Base-by-base conservation (phyloP, 2,888 invertebrate genomes). In the Lathronympha strigana region DNA sequence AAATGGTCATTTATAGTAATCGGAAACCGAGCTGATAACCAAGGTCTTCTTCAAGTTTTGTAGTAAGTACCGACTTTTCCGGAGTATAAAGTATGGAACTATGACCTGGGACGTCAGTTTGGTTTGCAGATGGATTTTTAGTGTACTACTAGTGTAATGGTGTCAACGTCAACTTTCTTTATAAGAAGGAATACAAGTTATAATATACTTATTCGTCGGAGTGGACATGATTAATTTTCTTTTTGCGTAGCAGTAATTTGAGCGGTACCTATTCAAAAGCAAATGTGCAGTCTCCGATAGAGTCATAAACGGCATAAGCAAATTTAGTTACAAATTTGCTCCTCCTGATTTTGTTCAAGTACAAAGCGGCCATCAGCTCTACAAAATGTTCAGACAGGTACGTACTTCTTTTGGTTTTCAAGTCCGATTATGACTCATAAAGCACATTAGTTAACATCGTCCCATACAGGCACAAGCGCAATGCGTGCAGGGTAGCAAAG, bases 401-500 rank as follows among this genome's bases (percentile, higher is more conserved):
- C 5, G 31, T 3, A 11, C 9, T 11, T 9, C 40, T 15, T 40
- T 45, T 9, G 19, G 45, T 9, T 23, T 47, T 47, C 23, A 4
- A 25, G 40, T n/a, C 47, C n/a, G n/a, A 23, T n/a, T 47, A 47
- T 47, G 47, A 25, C 47, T 23, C 23, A 8, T 47, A 47, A 36
- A n/a, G 21, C 28, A 28, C 4, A 51, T 11, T 17, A 50, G 13
- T 45, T 9, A 23, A 45, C 21, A n/a, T 21, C 45, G 17, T 50
- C 17, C 19, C 8, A 15, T 49, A 49, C 11, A 15, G 45, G 54
- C 47, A 55, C 17, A 53, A 58, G 64, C 64, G 28, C 25, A 9
- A 25, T 33, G 40, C 58, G 63, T 64, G 63, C 63, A 62, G 31
- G 36, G 33, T 40, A 25, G 53, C 64, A 58, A 64, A 64, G 64